A percentile compares a stretch with the other conserved stretches of the same genome.
phyloP scores from a whole-genome alignment of 1,140 invertebrate species.

The Vanessa tameamea region DNA sequence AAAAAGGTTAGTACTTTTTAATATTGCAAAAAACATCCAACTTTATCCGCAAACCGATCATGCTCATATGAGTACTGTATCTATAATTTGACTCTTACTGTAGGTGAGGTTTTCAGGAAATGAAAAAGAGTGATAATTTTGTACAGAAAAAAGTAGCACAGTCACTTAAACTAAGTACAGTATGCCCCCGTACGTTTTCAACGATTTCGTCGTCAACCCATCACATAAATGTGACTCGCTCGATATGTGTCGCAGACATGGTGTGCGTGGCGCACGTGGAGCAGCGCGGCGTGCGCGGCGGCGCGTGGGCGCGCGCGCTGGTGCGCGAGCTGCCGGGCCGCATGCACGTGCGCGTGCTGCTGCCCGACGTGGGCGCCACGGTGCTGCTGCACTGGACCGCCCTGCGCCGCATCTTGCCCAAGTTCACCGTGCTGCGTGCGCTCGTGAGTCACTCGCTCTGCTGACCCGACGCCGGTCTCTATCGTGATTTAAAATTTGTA shows the following conservation, averaged over 20 bases:
- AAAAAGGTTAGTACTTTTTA: constrained; percentile 54
- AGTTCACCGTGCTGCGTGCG: constrained; percentile 53
- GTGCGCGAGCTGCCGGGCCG: constrained; percentile 52
- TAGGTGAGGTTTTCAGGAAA: too few relatives aligned
- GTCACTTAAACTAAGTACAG: too few relatives aligned
- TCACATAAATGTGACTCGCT: neutral
- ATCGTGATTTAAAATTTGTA: too few relatives aligned
- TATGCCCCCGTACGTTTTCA: too few relatives aligned
- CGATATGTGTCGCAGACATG: constrained; percentile 47
- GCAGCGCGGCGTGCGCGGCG: constrained; percentile 33
- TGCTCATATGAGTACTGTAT: too few relatives aligned
- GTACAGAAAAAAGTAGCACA: too few relatives aligned
- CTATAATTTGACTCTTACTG: too few relatives aligned
- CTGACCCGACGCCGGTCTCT: too few relatives aligned
- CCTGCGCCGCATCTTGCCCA: constrained; percentile 49
- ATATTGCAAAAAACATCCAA: neutral
- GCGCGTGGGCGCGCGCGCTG: constrained; percentile 54
- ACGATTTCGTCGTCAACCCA: neutral
- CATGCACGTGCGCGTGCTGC: constrained; percentile 48
- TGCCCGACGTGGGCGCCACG: constrained; percentile 56
- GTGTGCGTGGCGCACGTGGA: constrained; percentile 55
- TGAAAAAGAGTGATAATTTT: too few relatives aligned
- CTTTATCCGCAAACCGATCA: too few relatives aligned
- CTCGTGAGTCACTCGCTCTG: constrained; percentile 47
- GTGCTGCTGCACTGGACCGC: constrained; percentile 51